Evolutionary conservation across 2,113 vertebrate species (phyloP).

Genomic region (Piprites chloris): DNA sequence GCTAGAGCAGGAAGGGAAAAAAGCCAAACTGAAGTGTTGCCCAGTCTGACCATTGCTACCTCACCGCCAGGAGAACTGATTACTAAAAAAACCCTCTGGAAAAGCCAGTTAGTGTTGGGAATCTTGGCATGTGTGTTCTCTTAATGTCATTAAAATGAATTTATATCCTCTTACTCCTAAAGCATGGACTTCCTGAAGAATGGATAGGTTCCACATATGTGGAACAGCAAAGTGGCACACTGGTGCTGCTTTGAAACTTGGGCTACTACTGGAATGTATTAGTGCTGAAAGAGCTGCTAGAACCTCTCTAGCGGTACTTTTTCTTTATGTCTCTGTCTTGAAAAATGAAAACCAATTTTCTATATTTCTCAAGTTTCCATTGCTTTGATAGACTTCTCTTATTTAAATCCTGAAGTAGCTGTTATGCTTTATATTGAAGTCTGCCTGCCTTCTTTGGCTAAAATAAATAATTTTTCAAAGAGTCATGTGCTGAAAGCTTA

Average conservation of each 20-base stretch:
- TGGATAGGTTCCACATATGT: neutral
- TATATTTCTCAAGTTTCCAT: neutral
- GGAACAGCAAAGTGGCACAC: neutral
- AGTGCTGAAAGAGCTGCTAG: neutral
- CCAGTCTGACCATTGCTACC: neutral
- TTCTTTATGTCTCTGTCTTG: neutral
- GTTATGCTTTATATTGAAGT: neutral
- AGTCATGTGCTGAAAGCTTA: neutral
- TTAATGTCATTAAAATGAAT: neutral
- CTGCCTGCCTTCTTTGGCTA: neutral
- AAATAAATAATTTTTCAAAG: slow-evolving; percentile 11
- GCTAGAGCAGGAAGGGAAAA: neutral
- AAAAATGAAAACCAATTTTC: neutral
- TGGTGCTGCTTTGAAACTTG: neutral
- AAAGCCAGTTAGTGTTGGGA: neutral
- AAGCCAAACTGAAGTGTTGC: rapidly evolving
- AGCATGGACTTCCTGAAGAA: neutral
- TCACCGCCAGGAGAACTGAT: neutral
- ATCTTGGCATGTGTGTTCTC: neutral
- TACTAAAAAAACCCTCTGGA: neutral
- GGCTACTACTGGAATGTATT: neutral
- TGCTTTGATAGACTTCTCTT: neutral
- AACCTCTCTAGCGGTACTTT: neutral
- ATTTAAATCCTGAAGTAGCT: neutral
- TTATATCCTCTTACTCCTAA: neutral